A percentile compares a stretch with the other conserved stretches of the same genome.
These are phyloP conservation scores for Macropus fuliginosus DNA, from an alignment of 2,797 vertebrate genomes.

Conservation along the genomic window DNA sequence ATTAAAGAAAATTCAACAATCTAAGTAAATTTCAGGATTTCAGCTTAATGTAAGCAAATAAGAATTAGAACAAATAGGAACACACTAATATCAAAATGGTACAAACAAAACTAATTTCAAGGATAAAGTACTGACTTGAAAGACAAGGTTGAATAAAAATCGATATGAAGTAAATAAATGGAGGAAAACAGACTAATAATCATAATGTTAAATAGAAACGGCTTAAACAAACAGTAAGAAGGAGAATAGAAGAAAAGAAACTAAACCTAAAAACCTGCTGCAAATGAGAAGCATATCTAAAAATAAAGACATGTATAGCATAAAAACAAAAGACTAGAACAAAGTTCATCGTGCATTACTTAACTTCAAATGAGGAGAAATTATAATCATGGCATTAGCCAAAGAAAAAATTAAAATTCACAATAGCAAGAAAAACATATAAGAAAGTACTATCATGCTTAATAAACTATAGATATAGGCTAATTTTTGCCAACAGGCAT, in stretches of 20 bases:
- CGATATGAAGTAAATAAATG: neutral
- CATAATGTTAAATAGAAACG: neutral
- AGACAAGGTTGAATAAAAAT: neutral
- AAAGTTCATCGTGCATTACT: neutral
- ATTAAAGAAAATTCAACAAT: neutral
- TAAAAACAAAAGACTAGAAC: neutral
- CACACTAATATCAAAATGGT: neutral
- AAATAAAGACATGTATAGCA: neutral
- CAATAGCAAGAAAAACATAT: neutral
- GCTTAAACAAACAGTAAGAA: neutral
- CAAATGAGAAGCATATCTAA: neutral
- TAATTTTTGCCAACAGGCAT: neutral
- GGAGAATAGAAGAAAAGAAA: neutral
- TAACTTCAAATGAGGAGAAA: neutral
- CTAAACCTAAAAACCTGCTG: neutral
- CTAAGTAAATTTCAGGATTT: neutral
- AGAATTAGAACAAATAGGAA: neutral
- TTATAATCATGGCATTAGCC: neutral
- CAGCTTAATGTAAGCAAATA: neutral
- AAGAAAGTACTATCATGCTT: neutral
- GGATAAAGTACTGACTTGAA: neutral
- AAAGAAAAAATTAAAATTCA: neutral
- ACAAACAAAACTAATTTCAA: neutral
- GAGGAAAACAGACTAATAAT: neutral
- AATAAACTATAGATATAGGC: neutral